Conservation (phyloP, 2,113 vertebrate genomes). For the Rhabdomys dilectus region DNA sequence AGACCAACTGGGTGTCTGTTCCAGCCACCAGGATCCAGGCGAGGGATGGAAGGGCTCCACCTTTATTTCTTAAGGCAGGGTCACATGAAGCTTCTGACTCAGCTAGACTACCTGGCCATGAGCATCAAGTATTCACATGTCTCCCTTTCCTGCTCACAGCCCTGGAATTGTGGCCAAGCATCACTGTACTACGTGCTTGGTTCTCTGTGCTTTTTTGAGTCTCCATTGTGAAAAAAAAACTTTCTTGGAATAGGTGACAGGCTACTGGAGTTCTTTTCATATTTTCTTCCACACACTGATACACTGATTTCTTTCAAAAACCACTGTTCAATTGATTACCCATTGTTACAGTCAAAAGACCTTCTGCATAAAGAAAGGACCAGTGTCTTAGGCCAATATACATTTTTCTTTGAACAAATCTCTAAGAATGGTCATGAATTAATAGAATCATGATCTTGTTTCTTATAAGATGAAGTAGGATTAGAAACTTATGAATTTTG, state of each 20-base stretch:
- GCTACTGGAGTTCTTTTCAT: neutral
- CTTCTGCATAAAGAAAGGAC: neutral
- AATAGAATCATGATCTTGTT: conserved; percentile 7
- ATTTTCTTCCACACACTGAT: neutral
- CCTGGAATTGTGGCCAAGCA: too few species aligned
- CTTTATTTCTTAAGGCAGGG: neutral
- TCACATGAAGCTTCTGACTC: neutral
- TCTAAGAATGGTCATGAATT: conserved; percentile 21
- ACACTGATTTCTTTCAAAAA: neutral
- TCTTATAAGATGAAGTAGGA: conserved; percentile 48
- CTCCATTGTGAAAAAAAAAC: neutral
- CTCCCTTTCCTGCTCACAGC: neutral
- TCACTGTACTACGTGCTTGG: neutral
- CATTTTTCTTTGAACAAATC: conserved; percentile 26
- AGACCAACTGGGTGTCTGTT: too few species aligned
- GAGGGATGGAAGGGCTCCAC: too few species aligned
- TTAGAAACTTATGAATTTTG: conserved; percentile 28
- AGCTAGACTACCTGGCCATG: neutral
- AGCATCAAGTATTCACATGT: neutral
- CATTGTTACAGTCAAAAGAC: neutral
- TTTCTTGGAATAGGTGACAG: neutral
- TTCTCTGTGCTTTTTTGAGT: neutral
- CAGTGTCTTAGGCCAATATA: neutral
- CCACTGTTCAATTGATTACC: neutral
- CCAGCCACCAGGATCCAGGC: too few species aligned